Percentiles rank a stretch among this genome's conserved stretches.
These are phyloP conservation scores for Priocnemis perturbator DNA, from an alignment of 2,888 invertebrate genomes.

Conservation along the genomic window DNA sequence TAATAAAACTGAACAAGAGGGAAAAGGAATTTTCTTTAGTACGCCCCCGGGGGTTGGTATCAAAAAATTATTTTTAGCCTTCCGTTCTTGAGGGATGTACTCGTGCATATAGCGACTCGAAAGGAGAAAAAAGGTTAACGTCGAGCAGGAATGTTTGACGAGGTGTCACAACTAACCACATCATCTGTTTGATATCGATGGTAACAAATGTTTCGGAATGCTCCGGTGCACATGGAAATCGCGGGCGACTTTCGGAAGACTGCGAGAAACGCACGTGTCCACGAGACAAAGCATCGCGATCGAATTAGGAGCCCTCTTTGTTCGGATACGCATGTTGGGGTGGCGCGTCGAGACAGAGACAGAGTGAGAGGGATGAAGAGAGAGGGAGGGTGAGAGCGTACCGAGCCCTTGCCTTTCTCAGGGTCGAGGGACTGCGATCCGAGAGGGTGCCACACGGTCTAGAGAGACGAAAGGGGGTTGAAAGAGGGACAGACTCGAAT, in stretches of 20 bases:
- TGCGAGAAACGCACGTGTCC: conserved; percentile 9
- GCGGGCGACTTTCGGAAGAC: too few relatives aligned
- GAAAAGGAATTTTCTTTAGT: too few relatives aligned
- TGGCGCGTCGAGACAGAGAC: background rate
- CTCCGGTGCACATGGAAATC: background rate
- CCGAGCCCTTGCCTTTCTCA: conserved; percentile 9
- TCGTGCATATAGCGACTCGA: too few relatives aligned
- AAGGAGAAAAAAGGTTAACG: too few relatives aligned
- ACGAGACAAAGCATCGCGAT: conserved; percentile 31
- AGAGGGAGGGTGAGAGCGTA: conserved; percentile 32
- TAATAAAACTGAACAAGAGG: too few relatives aligned
- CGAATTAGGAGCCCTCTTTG: conserved; percentile 13
- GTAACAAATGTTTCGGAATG: too few relatives aligned
- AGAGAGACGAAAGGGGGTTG: conserved; percentile 14
- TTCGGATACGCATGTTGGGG: background rate
- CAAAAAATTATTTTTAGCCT: too few relatives aligned
- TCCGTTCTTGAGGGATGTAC: too few relatives aligned
- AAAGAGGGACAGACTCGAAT: conserved; percentile 1
- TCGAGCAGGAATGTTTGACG: too few relatives aligned
- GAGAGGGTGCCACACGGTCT: conserved; percentile 40
- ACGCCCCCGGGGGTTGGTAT: too few relatives aligned
- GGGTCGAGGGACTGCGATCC: conserved; percentile 37
- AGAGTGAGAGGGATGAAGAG: background rate
- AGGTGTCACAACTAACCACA: too few relatives aligned
- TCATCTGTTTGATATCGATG: too few relatives aligned